Evolutionary conservation across 2,888 invertebrate genomes (phyloP), one percentile per base, ranked within the genome.

Genomic region (Drosophila robusta): DNA sequence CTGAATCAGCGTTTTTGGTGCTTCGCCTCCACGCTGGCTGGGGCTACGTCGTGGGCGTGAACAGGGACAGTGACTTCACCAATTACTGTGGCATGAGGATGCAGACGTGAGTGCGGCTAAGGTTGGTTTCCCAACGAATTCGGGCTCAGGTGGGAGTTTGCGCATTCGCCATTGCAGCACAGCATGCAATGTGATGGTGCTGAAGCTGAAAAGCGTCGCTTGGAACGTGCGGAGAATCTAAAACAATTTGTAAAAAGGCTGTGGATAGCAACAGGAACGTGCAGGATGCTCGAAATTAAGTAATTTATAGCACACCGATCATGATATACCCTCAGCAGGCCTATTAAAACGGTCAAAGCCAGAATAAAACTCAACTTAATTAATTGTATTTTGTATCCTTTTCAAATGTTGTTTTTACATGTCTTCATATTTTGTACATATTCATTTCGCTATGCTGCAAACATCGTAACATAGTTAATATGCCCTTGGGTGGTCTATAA

Each of bases 1-100:
- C 79, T 72, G 79, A 80, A 80, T 80, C 79, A 79, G 79, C 79
- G 77, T 75, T 80, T 80, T 79, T 77, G 77, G 77, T 72, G 72
- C 56, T 68, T 71, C 62, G 49, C 55, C 57, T 63, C 22, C 22
- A 8, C 8, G 29, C 57, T 56, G 52, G 41, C 24, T 41, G 39
- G 16, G 14, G 7, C 38, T 18, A 34, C 57, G 60, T 61, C 50
- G 57, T 29, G 52, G 57, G 71, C 60, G 61, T 62, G 56, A 47
- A 44, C 42, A 32, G 47, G 61, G 63, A 50, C 73, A 76, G 67
- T 78, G 78, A 78, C 75, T 78, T 75, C 58, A 70, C 60, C 78
- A 78, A 78, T 78, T 78, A 78, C 74, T 64, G 51, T 49, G 70
- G 70, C 26, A 41, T 62, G 66, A 22, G 61, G 12, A 45, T 66